phyloP scores from a whole-genome alignment of 2,113 vertebrate genomes.

The Gymnarchus niloticus region DNA sequence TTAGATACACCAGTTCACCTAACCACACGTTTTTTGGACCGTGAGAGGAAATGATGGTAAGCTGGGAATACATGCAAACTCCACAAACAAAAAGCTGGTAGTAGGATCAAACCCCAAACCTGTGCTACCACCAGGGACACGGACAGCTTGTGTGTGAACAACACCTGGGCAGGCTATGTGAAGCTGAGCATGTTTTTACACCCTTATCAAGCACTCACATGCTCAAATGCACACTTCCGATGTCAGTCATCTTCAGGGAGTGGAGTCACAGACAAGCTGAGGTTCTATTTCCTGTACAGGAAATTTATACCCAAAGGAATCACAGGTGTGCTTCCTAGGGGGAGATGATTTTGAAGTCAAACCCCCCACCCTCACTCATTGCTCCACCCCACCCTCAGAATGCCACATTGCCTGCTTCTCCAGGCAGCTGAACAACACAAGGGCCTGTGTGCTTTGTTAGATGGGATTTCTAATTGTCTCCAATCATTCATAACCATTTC shows the following conservation, averaged over 20 bases:
- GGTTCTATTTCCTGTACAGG: conserved; percentile 27
- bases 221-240: neutral
- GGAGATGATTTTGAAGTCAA: conserved; percentile 71
- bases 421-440: conserved; percentile 77
- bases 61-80: neutral
- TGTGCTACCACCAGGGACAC: neutral
- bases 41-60: neutral
- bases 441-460: conserved; percentile 76
- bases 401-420: conserved; percentile 60
- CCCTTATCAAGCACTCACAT: neutral
- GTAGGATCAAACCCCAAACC: neutral
- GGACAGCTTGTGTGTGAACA: neutral
- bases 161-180: neutral
- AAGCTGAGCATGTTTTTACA: neutral
- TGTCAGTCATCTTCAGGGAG: neutral
- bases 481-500: conserved; percentile 99
- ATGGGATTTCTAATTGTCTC: conserved; percentile 99
- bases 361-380: conserved; percentile 26
- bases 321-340: conserved; percentile 59
- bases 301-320: conserved; percentile 58
- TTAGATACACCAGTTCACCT: too few species aligned
- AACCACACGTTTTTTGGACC: too few species aligned
- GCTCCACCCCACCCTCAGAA: conserved; percentile 14
- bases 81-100: neutral
- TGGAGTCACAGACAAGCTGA: neutral